Evolutionary conservation across 2,113 vertebrate species (phyloP).

Genomic region (Anthoscopus minutus): DNA sequence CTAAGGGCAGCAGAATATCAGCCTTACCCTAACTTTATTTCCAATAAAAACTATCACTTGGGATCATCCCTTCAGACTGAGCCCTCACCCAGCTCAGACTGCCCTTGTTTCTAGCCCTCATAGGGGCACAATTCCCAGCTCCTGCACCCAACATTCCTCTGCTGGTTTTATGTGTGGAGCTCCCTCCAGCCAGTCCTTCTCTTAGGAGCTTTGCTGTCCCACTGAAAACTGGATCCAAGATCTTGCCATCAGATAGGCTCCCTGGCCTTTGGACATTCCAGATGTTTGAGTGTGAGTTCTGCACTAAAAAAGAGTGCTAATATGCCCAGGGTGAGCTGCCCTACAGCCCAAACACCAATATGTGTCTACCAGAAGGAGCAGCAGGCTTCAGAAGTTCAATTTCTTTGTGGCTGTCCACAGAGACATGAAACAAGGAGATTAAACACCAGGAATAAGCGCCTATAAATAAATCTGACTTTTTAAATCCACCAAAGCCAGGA

Average conservation of each 20-base stretch:
- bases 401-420: background rate
- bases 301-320: background rate
- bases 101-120: background rate
- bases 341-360: background rate
- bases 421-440: slow-evolving; percentile 6
- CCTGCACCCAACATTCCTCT: background rate
- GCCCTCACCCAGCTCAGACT: background rate
- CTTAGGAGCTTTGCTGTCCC: background rate
- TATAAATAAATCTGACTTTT: slow-evolving; percentile 23
- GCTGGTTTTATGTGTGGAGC: background rate
- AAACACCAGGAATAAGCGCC: background rate
- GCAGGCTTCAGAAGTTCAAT: background rate
- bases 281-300: background rate
- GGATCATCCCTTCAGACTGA: background rate
- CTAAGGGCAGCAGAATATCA: background rate
- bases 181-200: background rate
- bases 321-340: background rate
- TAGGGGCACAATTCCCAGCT: background rate
- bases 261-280: background rate
- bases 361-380: background rate
- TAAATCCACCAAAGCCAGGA: slow-evolving; percentile 16
- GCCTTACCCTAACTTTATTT: background rate
- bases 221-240: background rate
- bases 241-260: background rate
- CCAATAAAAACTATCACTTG: background rate